Percentiles rank a stretch among this genome's conserved stretches.
Conservation (phyloP, 1,140 invertebrate genomes). For the Lordiphosa collinella region DNA sequence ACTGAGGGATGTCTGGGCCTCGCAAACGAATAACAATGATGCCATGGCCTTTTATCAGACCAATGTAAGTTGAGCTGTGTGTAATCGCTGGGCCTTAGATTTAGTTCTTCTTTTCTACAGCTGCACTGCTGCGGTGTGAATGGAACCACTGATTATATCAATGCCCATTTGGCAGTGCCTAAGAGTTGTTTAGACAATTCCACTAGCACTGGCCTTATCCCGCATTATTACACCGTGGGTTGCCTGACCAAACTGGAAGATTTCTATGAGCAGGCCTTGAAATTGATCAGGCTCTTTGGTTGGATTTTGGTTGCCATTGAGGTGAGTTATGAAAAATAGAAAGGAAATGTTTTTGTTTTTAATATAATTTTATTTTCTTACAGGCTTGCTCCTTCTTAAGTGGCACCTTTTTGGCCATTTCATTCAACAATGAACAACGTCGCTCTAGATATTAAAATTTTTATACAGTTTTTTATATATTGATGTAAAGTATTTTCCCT, state of each 20-base stretch:
- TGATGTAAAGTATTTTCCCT: neutral
- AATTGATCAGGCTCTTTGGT: conserved; percentile 37
- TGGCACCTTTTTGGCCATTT: conserved; percentile 48
- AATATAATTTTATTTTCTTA: neutral
- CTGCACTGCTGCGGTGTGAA: conserved; percentile 56
- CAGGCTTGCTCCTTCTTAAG: conserved; percentile 44
- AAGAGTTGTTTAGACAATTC: conserved; percentile 38
- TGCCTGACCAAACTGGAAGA: conserved; percentile 42
- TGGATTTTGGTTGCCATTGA: conserved; percentile 53
- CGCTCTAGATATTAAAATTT: conserved; percentile 41
- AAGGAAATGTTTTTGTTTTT: neutral
- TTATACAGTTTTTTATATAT: neutral
- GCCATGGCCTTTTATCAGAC: conserved; percentile 43
- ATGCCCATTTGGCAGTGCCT: conserved; percentile 30
- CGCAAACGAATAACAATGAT: conserved; percentile 32
- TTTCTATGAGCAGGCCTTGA: conserved; percentile 14
- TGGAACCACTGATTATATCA: conserved; percentile 41
- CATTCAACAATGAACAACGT: conserved; percentile 53
- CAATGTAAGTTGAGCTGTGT: conserved; percentile 17
- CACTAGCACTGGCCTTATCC: conserved; percentile 6
- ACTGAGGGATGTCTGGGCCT: conserved; percentile 25
- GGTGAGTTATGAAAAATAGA: conserved; percentile 27
- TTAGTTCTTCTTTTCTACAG: conserved; percentile 10
- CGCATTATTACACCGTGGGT: conserved; percentile 26
- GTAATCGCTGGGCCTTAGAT: neutral